These are phyloP conservation scores for Odontocolon sp. DNA, from an alignment of 2,888 invertebrate genomes.

Conservation along the genomic window DNA sequence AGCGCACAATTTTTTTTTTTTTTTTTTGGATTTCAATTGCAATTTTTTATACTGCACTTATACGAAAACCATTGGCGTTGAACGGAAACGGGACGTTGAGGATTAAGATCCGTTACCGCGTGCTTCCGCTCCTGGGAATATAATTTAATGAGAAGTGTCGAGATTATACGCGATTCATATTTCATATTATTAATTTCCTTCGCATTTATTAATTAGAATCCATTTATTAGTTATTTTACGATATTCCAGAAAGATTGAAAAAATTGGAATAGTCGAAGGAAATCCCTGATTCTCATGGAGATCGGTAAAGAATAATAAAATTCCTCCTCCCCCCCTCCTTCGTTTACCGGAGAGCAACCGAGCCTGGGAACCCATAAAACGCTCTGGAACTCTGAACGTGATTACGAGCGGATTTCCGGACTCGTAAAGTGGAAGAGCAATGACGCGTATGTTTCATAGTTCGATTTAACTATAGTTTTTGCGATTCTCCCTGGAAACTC, in stretches of 20 bases:
- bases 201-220: not conserved
- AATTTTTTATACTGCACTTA: not conserved
- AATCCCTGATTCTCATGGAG: conserved; percentile 37
- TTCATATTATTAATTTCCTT: conserved; percentile 1
- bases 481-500: conserved; percentile 16
- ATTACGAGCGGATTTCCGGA: conserved; percentile 64
- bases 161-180: conserved; percentile 1
- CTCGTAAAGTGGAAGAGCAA: conserved; percentile 50
- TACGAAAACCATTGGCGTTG: conserved; percentile 41
- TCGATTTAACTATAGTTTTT: conserved; percentile 22
- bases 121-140: conserved; percentile 50
- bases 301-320: not conserved
- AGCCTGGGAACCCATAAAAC: conserved; percentile 46
- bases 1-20: not conserved
- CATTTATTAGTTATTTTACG: not conserved
- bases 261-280: not conserved
- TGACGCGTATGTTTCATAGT: conserved; percentile 49
- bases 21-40: not conserved
- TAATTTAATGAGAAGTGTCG: conserved; percentile 45
- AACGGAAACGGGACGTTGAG: conserved; percentile 53
- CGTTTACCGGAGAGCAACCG: not conserved
- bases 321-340: too few species aligned
- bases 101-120: conserved; percentile 56
- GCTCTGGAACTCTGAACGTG: conserved; percentile 41
- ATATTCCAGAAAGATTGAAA: not conserved